phyloP scores from a whole-genome alignment of 92 coral and sea anemone genomes.

The Palythoa caribaeorum region DNA sequence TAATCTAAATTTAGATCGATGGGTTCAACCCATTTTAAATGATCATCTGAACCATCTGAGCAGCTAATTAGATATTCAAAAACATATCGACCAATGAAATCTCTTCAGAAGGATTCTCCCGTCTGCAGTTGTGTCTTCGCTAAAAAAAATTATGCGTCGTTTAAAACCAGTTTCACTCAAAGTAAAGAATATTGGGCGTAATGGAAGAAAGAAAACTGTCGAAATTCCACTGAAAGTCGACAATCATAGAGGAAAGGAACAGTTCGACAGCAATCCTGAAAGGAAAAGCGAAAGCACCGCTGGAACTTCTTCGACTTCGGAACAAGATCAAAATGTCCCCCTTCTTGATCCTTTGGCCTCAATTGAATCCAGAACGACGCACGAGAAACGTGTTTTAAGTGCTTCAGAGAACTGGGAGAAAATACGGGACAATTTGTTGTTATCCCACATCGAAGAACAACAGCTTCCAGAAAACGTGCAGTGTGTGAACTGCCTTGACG shows the following conservation, averaged over 20 bases:
- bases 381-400: no score
- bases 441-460: conserved; percentile 35
- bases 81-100: no score
- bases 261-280: conserved; percentile 17
- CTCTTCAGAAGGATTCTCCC: no score
- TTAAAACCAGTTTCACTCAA: conserved; percentile 54
- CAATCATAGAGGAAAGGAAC: conserved; percentile 35
- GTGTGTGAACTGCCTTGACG: conserved; percentile 40
- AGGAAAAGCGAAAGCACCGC: conserved; percentile 38
- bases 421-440: no score
- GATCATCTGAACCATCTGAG: no score
- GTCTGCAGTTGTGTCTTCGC: neutral
- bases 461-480: conserved; percentile 40
- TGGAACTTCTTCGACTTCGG: neutral
- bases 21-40: no score
- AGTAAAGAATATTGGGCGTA: conserved; percentile 60
- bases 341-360: no score
- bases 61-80: no score
- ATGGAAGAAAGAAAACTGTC: conserved; percentile 55
- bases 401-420: no score
- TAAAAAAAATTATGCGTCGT: conserved; percentile 40
- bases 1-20: no score
- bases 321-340: no score
- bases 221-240: conserved; percentile 51
- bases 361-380: no score